Percentiles rank a stretch among this genome's conserved stretches.
Conservation (phyloP, 2,797 vertebrate genomes). For the Lacerta agilis region DNA sequence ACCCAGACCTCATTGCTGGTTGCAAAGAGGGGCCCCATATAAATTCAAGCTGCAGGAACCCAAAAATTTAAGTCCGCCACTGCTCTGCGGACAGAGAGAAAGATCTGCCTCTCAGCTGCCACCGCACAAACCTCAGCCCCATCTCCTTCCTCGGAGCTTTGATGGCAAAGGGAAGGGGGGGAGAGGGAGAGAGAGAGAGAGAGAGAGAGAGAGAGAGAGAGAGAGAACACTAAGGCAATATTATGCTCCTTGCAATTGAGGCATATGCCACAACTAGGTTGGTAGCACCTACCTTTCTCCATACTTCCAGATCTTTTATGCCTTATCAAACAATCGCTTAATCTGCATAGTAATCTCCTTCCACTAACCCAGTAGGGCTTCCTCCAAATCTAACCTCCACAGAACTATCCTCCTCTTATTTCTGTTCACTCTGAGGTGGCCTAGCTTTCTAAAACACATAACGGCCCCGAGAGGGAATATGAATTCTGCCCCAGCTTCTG, state of each 20-base stretch:
- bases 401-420: background rate
- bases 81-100: too few species aligned
- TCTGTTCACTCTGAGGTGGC: background rate
- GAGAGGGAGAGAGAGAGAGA: too few species aligned
- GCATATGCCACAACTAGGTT: background rate
- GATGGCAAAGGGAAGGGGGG: too few species aligned
- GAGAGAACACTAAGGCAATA: too few species aligned
- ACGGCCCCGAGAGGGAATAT: background rate
- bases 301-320: background rate
- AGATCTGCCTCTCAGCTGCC: too few species aligned
- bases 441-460: background rate
- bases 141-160: too few species aligned
- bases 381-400: background rate
- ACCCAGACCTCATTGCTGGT: too few species aligned
- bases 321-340: background rate
- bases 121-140: too few species aligned
- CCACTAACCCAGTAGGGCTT: background rate
- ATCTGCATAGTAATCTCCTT: background rate
- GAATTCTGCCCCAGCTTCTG: background rate
- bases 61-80: too few species aligned
- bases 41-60: too few species aligned
- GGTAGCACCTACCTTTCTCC: background rate
- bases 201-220: too few species aligned
- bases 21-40: too few species aligned
- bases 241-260: background rate